phyloP scores from a whole-genome alignment of 1,140 invertebrate genomes.

The Zophobas atratus region DNA sequence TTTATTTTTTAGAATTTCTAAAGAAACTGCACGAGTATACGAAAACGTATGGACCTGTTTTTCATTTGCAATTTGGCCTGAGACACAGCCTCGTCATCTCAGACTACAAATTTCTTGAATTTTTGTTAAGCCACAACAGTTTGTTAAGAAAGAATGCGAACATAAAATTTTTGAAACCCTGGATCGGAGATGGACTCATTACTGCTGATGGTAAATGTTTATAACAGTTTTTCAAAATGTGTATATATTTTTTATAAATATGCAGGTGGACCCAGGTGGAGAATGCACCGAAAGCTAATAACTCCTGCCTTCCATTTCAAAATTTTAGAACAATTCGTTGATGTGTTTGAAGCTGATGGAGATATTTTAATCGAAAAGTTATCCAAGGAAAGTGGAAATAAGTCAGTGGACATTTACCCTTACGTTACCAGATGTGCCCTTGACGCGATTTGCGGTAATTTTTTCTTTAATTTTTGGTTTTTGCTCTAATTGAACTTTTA shows the following conservation, averaged over 20 bases:
- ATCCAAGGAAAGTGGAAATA: slow-evolving; percentile 68
- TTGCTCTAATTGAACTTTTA: slow-evolving; percentile 43
- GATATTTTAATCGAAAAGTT: slow-evolving; percentile 74
- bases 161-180: slow-evolving; percentile 83
- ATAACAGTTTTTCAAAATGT: slow-evolving; percentile 1
- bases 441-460: slow-evolving; percentile 77
- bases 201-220: slow-evolving; percentile 72
- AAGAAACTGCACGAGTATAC: slow-evolving; percentile 34
- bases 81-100: slow-evolving; percentile 14
- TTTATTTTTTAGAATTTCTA: slow-evolving; percentile 18
- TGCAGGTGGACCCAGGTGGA: slow-evolving; percentile 71
- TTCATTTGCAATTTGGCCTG: slow-evolving; percentile 11
- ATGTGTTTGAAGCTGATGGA: slow-evolving; percentile 80
- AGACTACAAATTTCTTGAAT: slow-evolving; percentile 60
- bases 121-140: slow-evolving; percentile 78
- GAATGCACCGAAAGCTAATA: slow-evolving; percentile 76
- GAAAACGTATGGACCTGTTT: slow-evolving; percentile 44
- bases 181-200: slow-evolving; percentile 84
- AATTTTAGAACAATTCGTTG: slow-evolving; percentile 82
- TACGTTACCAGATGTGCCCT: slow-evolving; percentile 78
- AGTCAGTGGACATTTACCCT: slow-evolving; percentile 75
- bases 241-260: slow-evolving; percentile 1
- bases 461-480: slow-evolving; percentile 3
- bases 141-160: slow-evolving; percentile 82
- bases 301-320: slow-evolving; percentile 90